Evolutionary conservation across 2,888 invertebrate genomes (phyloP), one percentile per base, ranked within the genome.

Genomic region (Galerucella pusilla): DNA sequence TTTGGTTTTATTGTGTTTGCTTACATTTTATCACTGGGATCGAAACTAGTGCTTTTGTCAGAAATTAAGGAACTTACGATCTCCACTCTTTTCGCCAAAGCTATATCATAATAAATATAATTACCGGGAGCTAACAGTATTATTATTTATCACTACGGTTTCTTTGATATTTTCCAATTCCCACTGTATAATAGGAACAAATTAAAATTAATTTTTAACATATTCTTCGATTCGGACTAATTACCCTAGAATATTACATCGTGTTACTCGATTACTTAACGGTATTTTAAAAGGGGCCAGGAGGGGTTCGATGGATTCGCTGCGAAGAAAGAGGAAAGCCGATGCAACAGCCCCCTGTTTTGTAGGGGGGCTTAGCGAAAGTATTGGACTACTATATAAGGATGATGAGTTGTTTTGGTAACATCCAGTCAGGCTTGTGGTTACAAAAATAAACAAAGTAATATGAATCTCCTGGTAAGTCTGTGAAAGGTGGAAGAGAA

Each of bases 391-490:
- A 79, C 79, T 86, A 88, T 87, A 88, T 87, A 81, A 76, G 73
- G 76, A 73, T 60, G 65, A 61, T 70, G 71, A 60, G 70, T 65
- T 67, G 63, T 60, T 75, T 73, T 68, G 66, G 74, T 68, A 70
- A 69, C 75, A 75, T 78, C 83, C 87, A 87, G 86, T 87, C 83
- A 81, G 83, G 80, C 81, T 83, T 82, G 77, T 74, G 71, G 70
- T 74, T 75, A 76, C 76, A 75, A 72, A 64, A 71, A 66, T 69
- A 54, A 74, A 71, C 61, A 65, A 68, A 63, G 14, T 65, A 71
- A 74, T 60, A 88, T 88, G 88, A 88, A 84, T 83, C 84, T 87
- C 84, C 86, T 87, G 87, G 88, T 88, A 86, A 87, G 87, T 81
- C 57, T 6, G 57, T 68, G 61, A 28, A 54, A 54, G 25, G 12